Evolutionary conservation across 2,888 invertebrate species (phyloP), one percentile per base, ranked within the genome.

Genomic region (Neocrepidodera transversa): DNA sequence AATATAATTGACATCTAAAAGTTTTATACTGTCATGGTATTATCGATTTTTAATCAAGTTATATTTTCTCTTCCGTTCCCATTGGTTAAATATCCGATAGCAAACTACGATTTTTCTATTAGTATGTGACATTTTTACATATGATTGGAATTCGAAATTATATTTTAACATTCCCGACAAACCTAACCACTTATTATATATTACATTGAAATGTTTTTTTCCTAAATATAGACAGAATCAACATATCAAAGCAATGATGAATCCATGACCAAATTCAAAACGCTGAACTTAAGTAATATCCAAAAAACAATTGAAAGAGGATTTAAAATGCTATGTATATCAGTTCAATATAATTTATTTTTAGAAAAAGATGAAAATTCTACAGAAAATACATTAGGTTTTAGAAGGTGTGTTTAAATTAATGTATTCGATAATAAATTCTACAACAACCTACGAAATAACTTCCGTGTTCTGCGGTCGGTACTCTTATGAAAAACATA

Each of bases 181-280:
- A 7, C 23, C 23, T 4, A 11, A 20, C 23, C 17, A 20, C 18
- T 7, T n/a, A 18, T 8, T 18, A 18, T 8, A 10, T 8, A 5
- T 10, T 30, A 43, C 8, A 18, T 43, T 11, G 18, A 20, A 43
- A 43, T 6, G n/a, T n/a, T 8, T 20, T 18, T 43, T 20, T n/a
- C 43, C 43, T 7, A 43, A 43, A 20, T 17, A 4, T 6, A 43
- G 43, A 18, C 43, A 8, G 43, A 43, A 18, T 18, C 18, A 17
- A 43, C 43, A 3, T 43, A n/a, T 43, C 43, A 43, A 20, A 20
- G 43, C 43, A 43, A 18, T n/a, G 43, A 43, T 20, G 43, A 43
- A 43, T 43, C 43, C 2, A 43, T 43, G 43, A 20, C 23, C 6
- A 43, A 43, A 43, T 3, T 43, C 23, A 43, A 43, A 10, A 13